Conservation (phyloP, 2,797 vertebrate genomes). For the Pantherophis vulpinus region DNA sequence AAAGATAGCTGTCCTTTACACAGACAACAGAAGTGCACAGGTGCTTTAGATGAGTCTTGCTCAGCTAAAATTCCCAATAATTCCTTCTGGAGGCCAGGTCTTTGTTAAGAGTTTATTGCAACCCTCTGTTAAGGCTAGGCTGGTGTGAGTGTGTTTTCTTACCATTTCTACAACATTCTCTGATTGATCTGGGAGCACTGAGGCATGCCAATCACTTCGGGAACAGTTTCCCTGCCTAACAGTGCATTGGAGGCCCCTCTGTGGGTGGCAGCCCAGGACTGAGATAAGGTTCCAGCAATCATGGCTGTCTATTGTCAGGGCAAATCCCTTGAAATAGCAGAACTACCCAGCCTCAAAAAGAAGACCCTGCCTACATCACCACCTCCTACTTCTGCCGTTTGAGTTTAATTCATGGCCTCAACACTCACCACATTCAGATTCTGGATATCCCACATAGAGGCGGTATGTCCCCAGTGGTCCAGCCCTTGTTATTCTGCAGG, state of each 20-base stretch:
- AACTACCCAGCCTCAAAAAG: not conserved
- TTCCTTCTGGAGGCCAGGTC: not conserved
- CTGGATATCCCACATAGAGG: not conserved
- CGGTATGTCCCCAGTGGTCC: not conserved
- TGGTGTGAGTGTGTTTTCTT: not conserved
- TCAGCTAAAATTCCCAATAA: not conserved
- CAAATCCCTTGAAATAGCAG: conserved; percentile 21
- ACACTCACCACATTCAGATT: not conserved
- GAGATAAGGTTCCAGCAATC: conserved; percentile 26
- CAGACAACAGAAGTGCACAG: not conserved
- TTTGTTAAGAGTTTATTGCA: not conserved
- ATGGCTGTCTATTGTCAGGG: conserved; percentile 8
- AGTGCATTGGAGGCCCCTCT: not conserved
- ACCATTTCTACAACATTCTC: not conserved
- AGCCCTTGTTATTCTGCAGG: not conserved
- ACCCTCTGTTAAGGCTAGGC: not conserved
- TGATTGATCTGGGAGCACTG: not conserved
- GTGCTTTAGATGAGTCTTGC: not conserved
- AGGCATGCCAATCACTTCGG: not conserved
- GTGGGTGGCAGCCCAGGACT: conserved; percentile 17
- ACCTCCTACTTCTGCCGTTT: not conserved
- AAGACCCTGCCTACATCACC: not conserved
- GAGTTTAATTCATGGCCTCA: not conserved
- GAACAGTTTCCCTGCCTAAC: not conserved
- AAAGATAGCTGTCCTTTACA: not conserved